Percentiles rank a stretch among this genome's conserved stretches.
phyloP scores from a whole-genome alignment of 2,797 vertebrate genomes.

The Acipenser oxyrinchus region DNA sequence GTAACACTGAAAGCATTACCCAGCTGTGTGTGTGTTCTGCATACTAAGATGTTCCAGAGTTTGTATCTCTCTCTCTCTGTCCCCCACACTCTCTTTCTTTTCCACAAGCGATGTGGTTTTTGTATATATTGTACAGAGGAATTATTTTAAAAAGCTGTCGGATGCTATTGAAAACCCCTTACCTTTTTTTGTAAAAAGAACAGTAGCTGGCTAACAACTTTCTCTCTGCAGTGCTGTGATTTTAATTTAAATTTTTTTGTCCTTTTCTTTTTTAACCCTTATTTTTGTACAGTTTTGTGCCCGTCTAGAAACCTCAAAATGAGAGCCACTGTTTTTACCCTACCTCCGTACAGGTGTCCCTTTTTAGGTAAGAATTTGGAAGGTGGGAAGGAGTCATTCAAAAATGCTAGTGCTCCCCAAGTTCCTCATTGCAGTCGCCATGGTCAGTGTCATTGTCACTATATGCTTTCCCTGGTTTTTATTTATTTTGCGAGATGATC shows the following conservation, averaged over 20 bases:
- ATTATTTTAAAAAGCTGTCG: conserved; percentile 71
- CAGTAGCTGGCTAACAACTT: conserved; percentile 59
- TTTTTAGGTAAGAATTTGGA: too few species aligned
- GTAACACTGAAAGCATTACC: conserved; percentile 32
- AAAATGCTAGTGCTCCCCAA: too few species aligned
- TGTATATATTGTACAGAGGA: conserved; percentile 77
- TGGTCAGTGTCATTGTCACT: too few species aligned
- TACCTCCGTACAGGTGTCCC: too few species aligned
- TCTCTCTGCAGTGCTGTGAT: conserved; percentile 37
- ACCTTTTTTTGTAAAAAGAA: conserved; percentile 46
- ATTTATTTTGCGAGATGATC: too few species aligned
- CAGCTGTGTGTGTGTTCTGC: conserved; percentile 20
- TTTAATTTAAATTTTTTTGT: conserved; percentile 22
- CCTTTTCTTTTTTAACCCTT: conserved; percentile 1
- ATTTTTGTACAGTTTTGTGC: conserved; percentile 50
- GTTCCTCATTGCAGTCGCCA: too few species aligned
- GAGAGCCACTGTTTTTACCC: too few species aligned
- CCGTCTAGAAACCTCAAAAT: conserved; percentile 10
- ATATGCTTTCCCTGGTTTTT: too few species aligned
- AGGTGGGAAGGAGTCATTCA: too few species aligned
- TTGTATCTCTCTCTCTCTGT: conserved; percentile 18
- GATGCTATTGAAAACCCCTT: conserved; percentile 59
- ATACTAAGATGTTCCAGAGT: conserved; percentile 23
- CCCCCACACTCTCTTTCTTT: conserved; percentile 14
- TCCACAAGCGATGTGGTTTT: conserved; percentile 39